These are phyloP conservation scores for Otolemur crassicaudatus DNA, from an alignment of 2,797 vertebrate genomes.

Conservation along the genomic window DNA sequence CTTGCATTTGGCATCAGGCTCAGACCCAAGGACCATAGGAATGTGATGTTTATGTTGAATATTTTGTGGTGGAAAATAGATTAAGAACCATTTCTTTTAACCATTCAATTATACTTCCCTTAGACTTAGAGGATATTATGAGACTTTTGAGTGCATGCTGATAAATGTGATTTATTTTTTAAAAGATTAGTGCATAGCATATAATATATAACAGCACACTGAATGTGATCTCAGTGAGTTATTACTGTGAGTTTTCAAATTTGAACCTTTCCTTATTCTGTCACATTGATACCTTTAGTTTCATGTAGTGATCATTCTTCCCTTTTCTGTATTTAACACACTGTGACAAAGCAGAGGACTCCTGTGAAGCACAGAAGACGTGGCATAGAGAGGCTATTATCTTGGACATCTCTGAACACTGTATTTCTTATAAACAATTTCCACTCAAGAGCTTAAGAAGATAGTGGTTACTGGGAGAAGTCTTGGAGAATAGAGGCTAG, in stretches of 20 bases:
- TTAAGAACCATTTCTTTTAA: background rate
- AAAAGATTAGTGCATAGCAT: conserved; percentile 7
- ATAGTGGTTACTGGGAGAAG: background rate
- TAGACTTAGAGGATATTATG: background rate
- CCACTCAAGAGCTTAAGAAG: background rate
- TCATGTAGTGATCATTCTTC: background rate
- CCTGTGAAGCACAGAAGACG: background rate
- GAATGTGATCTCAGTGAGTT: background rate
- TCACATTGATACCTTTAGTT: background rate
- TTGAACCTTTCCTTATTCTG: background rate
- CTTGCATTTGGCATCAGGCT: background rate
- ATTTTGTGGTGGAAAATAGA: background rate
- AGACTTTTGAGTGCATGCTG: background rate
- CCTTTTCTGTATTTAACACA: background rate
- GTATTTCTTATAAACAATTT: conserved; percentile 35
- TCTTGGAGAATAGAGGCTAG: background rate
- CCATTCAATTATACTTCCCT: background rate
- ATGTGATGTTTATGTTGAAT: background rate
- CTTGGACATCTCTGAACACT: background rate
- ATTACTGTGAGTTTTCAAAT: conserved; percentile 42
- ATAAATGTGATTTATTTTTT: background rate
- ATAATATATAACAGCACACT: background rate
- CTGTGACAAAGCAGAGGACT: background rate
- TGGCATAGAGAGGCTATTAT: conserved; percentile 40
- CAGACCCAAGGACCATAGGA: background rate